Base-by-base conservation (phyloP, 2,888 invertebrate genomes). In the Tetropium fuscum region DNA sequence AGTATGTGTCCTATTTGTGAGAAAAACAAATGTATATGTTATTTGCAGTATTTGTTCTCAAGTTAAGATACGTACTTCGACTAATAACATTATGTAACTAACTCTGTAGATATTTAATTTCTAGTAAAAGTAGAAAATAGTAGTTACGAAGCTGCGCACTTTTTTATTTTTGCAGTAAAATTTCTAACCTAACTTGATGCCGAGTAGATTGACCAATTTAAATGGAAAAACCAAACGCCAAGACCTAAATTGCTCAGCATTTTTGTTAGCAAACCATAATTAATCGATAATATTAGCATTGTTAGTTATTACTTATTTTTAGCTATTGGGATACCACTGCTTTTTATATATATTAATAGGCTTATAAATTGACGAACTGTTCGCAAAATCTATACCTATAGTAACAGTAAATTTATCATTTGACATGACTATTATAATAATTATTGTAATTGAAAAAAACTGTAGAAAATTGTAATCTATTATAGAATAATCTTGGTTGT, bases 221-320 rank as follows among this genome's bases (percentile, higher is more conserved):
- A 27, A 6, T 8, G 43, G 43, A 27, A 43, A 43, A 43, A 25
- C 43, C 43, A 25, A 10, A 4, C 22, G n/a, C 1, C 13, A 16
- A 13, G n/a, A 13, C 15, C 27, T 27, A 15, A 43, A 43, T 40
- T 43, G 27, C 27, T 8, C 13, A 11, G 11, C 32, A 32, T 25
- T 18, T 18, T 43, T 43, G 22, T 41, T 13, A 2, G 2, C 13
- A 13, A 43, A 43, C 43, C 11, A 25, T 43, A 22, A 27, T 43
- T 43, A 43, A 43, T 43, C 43, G 43, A 15, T 22, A 43, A 7
- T 27, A 15, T 22, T 43, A 25, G 25, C n/a, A 10, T 43, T 27
- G 25, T 43, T 13, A 43, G 13, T 10, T 19, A 25, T 27, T 15
- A 43, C 5, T n/a, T n/a, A n/a, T n/a, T n/a, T n/a, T 43, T 25